Percentiles rank a stretch among this genome's conserved stretches.
phyloP scores from a whole-genome alignment of 2,797 vertebrate genomes.

The Scarus forsteni region DNA sequence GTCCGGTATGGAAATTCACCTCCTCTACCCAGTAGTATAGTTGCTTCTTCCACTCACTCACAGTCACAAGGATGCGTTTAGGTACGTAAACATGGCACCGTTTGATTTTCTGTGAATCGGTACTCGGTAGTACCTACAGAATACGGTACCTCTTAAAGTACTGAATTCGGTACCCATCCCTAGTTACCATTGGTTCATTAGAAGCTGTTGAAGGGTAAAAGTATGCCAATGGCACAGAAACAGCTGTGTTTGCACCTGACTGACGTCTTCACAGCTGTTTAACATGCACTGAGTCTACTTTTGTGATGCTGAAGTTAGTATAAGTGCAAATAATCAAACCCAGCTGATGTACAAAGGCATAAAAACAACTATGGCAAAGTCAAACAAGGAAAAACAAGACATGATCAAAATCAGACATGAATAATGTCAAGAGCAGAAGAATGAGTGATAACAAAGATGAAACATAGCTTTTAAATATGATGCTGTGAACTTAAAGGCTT shows the following conservation, averaged over 20 bases:
- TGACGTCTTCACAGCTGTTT: background rate
- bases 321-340: background rate
- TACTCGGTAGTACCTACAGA: too few species aligned
- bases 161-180: too few species aligned
- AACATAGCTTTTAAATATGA: background rate
- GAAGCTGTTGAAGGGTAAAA: background rate
- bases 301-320: background rate
- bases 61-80: too few species aligned
- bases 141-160: too few species aligned
- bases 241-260: conserved; percentile 3
- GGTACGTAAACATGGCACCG: too few species aligned
- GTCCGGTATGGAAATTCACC: too few species aligned
- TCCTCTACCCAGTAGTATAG: too few species aligned
- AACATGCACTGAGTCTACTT: background rate
- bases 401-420: background rate
- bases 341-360: background rate
- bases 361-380: background rate
- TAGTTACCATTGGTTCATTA: too few species aligned
- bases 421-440: conserved; percentile 6
- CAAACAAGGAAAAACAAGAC: conserved; percentile 5
- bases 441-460: conserved; percentile 1
- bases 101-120: too few species aligned
- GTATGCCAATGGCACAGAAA: background rate
- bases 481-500: too few species aligned
- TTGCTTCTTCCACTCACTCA: too few species aligned